Evolutionary conservation across 1,140 invertebrate species (phyloP).

Genomic region (Bombus cullumanus): DNA sequence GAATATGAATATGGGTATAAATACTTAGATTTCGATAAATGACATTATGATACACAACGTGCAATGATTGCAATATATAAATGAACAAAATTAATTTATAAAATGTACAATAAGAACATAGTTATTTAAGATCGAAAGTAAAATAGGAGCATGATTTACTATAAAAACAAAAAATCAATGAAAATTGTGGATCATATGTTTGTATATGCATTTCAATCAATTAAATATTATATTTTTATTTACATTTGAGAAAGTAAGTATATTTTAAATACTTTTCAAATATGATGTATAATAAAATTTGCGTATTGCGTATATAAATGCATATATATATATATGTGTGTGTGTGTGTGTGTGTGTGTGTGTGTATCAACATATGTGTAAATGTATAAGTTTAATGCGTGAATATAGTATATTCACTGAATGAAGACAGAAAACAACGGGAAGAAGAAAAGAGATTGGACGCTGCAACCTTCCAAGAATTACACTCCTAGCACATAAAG

Average conservation of each 20-base stretch:
- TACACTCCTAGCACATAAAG: slow-evolving; percentile 68
- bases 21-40: background rate
- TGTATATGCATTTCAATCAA: background rate
- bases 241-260: background rate
- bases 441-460: slow-evolving; percentile 34
- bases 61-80: background rate
- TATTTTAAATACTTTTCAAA: background rate
- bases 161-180: background rate
- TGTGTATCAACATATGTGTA: background rate
- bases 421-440: slow-evolving; percentile 24
- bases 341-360: too few species aligned
- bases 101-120: background rate
- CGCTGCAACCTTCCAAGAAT: slow-evolving; percentile 57
- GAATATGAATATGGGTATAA: background rate
- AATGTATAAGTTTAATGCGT: background rate
- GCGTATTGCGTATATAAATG: background rate
- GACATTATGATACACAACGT: background rate
- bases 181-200: background rate
- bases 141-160: background rate
- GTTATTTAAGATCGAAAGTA: background rate
- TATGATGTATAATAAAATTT: background rate
- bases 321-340: too few species aligned
- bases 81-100: background rate
- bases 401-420: slow-evolving; percentile 9
- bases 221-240: background rate